phyloP scores from a whole-genome alignment of 2,888 invertebrate genomes.

The Tiliacea citrago region DNA sequence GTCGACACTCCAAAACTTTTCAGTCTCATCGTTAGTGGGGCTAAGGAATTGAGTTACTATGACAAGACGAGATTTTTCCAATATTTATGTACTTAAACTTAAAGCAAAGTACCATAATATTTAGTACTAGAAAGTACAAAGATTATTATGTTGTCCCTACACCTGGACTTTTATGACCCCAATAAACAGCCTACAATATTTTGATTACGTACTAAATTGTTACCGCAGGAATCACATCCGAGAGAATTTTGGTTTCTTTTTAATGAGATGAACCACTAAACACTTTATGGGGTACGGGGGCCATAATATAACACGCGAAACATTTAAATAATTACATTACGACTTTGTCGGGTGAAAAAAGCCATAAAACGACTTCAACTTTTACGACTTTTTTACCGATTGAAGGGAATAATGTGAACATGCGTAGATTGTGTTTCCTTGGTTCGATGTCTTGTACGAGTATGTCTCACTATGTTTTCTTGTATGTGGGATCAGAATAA shows the following conservation, averaged over 20 bases:
- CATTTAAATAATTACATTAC: conserved; percentile 70
- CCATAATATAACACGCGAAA: conserved; percentile 68
- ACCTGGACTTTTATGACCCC: conserved; percentile 44
- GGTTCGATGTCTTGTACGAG: conserved; percentile 20
- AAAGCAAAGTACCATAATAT: conserved; percentile 5
- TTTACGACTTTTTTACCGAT: conserved; percentile 60
- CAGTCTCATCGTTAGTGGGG: neutral
- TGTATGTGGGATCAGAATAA: conserved; percentile 41
- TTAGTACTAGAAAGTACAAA: conserved; percentile 30
- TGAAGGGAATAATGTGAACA: conserved; percentile 46
- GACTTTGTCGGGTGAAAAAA: conserved; percentile 61
- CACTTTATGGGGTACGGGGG: conserved; percentile 62
- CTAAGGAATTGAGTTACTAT: neutral
- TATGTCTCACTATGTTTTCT: neutral
- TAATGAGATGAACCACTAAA: conserved; percentile 64
- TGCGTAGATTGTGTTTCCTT: conserved; percentile 48
- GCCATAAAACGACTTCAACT: conserved; percentile 59
- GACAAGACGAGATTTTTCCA: neutral
- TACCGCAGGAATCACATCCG: conserved; percentile 38
- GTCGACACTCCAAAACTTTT: neutral
- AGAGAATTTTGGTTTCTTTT: conserved; percentile 43
- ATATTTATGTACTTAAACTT: neutral
- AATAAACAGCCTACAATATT: conserved; percentile 54
- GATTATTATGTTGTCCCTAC: conserved; percentile 40
- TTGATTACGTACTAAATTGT: conserved; percentile 55